Conservation (phyloP, 2,888 invertebrate species). For the Hyposoter dolosus region DNA sequence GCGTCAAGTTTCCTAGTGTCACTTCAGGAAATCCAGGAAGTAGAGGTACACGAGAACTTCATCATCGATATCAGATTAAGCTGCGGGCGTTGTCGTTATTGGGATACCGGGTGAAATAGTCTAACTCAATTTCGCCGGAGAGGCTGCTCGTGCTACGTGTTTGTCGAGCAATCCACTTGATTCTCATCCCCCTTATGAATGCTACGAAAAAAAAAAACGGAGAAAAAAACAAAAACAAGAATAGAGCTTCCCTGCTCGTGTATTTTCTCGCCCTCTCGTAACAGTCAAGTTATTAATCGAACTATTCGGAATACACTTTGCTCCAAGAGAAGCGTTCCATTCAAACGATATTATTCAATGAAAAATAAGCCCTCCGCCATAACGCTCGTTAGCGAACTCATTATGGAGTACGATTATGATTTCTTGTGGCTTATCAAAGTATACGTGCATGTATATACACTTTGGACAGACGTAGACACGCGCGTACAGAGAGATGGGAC, state of each 20-base stretch:
- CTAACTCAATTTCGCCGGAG: conserved; percentile 54
- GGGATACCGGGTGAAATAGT: conserved; percentile 8
- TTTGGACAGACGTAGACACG: neutral
- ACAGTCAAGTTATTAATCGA: neutral
- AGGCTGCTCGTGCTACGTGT: conserved; percentile 20
- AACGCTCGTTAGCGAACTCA: conserved; percentile 15
- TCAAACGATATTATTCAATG: conserved; percentile 17
- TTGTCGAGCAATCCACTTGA: conserved; percentile 42
- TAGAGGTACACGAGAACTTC: conserved; percentile 5
- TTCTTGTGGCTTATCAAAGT: neutral
- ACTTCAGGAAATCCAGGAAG: neutral
- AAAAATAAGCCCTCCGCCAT: conserved; percentile 1
- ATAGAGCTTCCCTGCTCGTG: neutral
- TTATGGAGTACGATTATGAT: conserved; percentile 10
- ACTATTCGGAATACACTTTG: neutral
- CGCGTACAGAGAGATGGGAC: neutral
- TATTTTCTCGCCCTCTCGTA: neutral
- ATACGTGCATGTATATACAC: neutral
- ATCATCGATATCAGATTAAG: conserved; percentile 63
- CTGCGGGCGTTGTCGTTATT: conserved; percentile 14
- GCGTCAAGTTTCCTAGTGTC: neutral
- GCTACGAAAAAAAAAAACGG: neutral
- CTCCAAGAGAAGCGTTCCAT: neutral
- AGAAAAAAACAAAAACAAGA: conserved; percentile 1
- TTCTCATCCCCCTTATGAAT: conserved; percentile 7